These are phyloP conservation scores for Chelonus formosanus DNA, from an alignment of 2,888 invertebrate species.

Conservation along the genomic window DNA sequence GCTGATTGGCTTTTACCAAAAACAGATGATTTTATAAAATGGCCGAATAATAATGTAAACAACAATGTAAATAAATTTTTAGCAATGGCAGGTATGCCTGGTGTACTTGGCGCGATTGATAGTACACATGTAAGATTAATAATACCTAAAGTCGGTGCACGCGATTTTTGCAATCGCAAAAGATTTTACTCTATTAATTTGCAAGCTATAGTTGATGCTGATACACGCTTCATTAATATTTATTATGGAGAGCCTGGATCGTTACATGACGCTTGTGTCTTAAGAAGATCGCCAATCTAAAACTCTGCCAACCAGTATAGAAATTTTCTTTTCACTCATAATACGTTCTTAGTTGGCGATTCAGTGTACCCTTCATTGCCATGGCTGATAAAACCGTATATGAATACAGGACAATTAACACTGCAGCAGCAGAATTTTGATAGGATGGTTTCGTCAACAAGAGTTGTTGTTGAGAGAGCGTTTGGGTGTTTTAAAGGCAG, in stretches of 20 bases:
- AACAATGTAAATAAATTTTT: no score
- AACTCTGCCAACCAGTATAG: not conserved
- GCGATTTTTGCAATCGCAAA: slow-evolving; percentile 30
- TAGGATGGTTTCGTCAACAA: slow-evolving; percentile 25
- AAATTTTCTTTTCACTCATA: slow-evolving; percentile 14
- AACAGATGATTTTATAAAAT: no score
- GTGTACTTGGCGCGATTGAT: no score
- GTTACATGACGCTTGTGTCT: slow-evolving; percentile 26
- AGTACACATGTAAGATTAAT: slow-evolving; percentile 14
- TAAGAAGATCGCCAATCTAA: slow-evolving; percentile 23
- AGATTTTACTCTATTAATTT: slow-evolving; percentile 26
- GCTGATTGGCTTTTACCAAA: no score
- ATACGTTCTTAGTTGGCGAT: slow-evolving; percentile 30
- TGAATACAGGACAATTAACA: slow-evolving; percentile 26
- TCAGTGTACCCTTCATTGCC: slow-evolving; percentile 26
- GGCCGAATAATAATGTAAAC: no score
- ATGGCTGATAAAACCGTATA: slow-evolving; percentile 29
- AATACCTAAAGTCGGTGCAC: slow-evolving; percentile 8
- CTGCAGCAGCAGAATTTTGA: slow-evolving; percentile 24
- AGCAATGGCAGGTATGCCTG: no score
- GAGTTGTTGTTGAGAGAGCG: slow-evolving; percentile 22
- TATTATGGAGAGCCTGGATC: slow-evolving; percentile 30
- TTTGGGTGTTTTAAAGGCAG: slow-evolving; percentile 23
- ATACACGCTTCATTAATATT: slow-evolving; percentile 17
- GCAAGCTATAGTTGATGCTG: slow-evolving; percentile 22